phyloP scores from a whole-genome alignment of 2,797 vertebrate genomes.

The Calcarius lapponicus region DNA sequence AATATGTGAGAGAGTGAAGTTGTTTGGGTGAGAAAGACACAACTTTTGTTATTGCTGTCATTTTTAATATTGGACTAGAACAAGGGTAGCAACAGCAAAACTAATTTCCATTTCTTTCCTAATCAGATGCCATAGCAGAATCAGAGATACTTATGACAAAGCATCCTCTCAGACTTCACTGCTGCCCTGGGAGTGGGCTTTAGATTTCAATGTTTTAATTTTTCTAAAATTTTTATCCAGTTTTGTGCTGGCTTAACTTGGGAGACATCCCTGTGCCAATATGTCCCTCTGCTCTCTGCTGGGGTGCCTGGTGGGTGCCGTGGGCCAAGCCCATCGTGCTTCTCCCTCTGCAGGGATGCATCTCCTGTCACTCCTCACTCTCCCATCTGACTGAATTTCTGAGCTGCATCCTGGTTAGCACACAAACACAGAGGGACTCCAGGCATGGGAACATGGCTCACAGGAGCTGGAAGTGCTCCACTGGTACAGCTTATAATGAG shows the following conservation, averaged over 20 bases:
- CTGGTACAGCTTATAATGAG: neutral
- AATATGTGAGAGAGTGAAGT: neutral
- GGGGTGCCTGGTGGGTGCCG: neutral
- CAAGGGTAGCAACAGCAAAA: neutral
- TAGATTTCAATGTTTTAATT: neutral
- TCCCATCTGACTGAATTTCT: neutral
- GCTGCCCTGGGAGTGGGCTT: neutral
- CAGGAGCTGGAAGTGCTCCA: neutral
- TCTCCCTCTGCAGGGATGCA: neutral
- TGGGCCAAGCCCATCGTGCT: fast-evolving
- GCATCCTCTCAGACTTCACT: neutral
- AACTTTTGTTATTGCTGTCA: neutral
- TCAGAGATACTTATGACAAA: neutral
- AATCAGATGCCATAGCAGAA: neutral
- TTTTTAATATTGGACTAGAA: neutral
- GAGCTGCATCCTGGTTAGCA: neutral
- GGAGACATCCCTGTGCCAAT: neutral
- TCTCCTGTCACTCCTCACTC: neutral
- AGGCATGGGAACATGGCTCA: neutral
- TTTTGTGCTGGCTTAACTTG: neutral
- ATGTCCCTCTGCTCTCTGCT: neutral
- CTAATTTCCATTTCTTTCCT: neutral
- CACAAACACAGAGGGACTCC: neutral
- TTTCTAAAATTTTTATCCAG: neutral
- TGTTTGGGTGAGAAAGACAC: neutral